Percentiles rank a stretch among this genome's conserved stretches.
Conservation (phyloP, 1,140 invertebrate genomes). For the Drosophila melanica region DNA sequence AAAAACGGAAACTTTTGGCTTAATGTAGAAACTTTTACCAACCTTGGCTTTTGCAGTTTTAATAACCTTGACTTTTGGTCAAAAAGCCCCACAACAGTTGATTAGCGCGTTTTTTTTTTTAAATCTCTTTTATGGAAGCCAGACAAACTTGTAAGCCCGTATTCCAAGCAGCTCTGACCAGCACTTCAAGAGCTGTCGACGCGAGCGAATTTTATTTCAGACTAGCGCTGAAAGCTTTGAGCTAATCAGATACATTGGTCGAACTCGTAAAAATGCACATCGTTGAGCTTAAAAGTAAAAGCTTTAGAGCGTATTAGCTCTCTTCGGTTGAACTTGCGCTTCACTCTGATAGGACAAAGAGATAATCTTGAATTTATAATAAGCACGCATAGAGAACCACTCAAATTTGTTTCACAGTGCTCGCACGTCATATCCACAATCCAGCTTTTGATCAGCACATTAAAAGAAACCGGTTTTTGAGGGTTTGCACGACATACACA, state of each 20-base stretch:
- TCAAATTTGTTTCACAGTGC: constrained; percentile 4
- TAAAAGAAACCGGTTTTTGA: constrained; percentile 34
- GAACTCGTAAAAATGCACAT: constrained; percentile 9
- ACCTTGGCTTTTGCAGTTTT: constrained; percentile 23
- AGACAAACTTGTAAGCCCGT: constrained; percentile 18
- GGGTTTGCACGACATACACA: constrained; percentile 7
- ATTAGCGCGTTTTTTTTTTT: constrained; percentile 29
- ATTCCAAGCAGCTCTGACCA: constrained; percentile 7
- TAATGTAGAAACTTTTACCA: constrained; percentile 10
- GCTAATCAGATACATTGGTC: constrained; percentile 20
- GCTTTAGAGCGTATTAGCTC: constrained; percentile 14
- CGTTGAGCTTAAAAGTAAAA: constrained; percentile 34
- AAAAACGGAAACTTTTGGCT: constrained; percentile 7
- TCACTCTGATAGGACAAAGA: constrained; percentile 19
- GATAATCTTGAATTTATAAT: constrained; percentile 25
- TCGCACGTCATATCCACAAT: constrained; percentile 4
- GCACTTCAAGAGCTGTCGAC: constrained; percentile 15
- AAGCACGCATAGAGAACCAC: background rate
- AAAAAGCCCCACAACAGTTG: constrained; percentile 22
- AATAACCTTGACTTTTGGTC: constrained; percentile 49
- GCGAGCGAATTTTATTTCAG: constrained; percentile 24
- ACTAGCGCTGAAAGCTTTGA: constrained; percentile 29
- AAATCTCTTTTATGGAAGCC: constrained; percentile 23
- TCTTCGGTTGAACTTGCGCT: background rate
- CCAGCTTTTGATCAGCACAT: constrained; percentile 17